phyloP scores from a whole-genome alignment of 2,888 invertebrate species.

The Allophyes oxyacanthae region DNA sequence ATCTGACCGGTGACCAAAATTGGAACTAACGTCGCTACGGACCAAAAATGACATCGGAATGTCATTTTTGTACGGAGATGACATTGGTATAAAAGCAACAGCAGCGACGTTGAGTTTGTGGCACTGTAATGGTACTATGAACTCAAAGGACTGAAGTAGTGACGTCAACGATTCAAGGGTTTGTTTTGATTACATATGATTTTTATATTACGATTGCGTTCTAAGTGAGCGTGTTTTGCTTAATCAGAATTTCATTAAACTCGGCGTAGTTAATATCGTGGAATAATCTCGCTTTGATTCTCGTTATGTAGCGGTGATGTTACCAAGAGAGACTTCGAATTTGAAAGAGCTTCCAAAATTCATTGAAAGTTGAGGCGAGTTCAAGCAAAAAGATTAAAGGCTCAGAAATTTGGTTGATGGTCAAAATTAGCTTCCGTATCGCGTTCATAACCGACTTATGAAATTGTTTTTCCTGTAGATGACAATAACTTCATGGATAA shows the following conservation, averaged over 20 bases:
- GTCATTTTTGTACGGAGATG: too few relatives aligned
- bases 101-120: too few relatives aligned
- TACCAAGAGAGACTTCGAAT: constrained; percentile 15
- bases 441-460: background rate
- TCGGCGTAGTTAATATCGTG: constrained; percentile 26
- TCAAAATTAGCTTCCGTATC: constrained; percentile 3
- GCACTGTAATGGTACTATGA: too few relatives aligned
- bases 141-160: constrained; percentile 13
- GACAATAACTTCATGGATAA: too few relatives aligned
- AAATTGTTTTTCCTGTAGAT: too few relatives aligned
- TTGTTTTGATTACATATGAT: constrained; percentile 32
- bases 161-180: constrained; percentile 45
- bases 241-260: constrained; percentile 28
- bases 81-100: too few relatives aligned
- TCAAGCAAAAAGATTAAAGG: constrained; percentile 18
- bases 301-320: constrained; percentile 24
- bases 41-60: too few relatives aligned
- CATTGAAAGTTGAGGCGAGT: constrained; percentile 3
- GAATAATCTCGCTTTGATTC: constrained; percentile 29
- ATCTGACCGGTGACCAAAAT: too few relatives aligned
- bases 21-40: too few relatives aligned
- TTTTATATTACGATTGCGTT: constrained; percentile 31
- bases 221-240: constrained; percentile 37
- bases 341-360: constrained; percentile 18
- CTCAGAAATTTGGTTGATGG: constrained; percentile 6